Evolutionary conservation across 2,888 invertebrate species (phyloP).

Genomic region (Parnassius glacialis): DNA sequence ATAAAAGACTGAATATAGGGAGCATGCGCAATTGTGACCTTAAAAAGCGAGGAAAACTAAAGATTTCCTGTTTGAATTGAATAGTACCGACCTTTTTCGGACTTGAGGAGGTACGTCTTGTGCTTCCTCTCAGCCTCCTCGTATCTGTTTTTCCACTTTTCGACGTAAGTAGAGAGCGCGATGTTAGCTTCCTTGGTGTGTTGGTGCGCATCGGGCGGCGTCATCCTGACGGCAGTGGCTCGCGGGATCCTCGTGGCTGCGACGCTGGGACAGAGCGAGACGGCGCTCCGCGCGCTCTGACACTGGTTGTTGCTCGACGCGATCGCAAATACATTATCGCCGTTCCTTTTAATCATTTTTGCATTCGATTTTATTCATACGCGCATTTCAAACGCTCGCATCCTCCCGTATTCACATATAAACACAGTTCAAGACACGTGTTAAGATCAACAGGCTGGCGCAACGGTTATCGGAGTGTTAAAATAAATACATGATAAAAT

Average conservation of each 20-base stretch:
- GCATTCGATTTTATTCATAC: conserved; percentile 71
- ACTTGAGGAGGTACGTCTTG: conserved; percentile 84
- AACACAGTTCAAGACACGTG: conserved; percentile 60
- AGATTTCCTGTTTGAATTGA: conserved; percentile 34
- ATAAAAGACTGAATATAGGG: conserved; percentile 50
- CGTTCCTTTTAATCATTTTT: conserved; percentile 80
- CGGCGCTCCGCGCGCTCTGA: conserved; percentile 70
- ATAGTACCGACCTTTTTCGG: conserved; percentile 84
- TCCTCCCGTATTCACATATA: conserved; percentile 65
- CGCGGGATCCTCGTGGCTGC: conserved; percentile 74
- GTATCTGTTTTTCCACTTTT: conserved; percentile 85
- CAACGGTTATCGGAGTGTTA: conserved; percentile 50
- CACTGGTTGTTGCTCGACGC: conserved; percentile 77
- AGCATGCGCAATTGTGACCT: conserved; percentile 64
- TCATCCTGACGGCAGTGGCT: conserved; percentile 75
- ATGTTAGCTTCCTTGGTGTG: conserved; percentile 73
- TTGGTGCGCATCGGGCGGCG: conserved; percentile 75
- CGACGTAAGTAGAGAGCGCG: conserved; percentile 74
- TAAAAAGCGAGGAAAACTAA: conserved; percentile 45
- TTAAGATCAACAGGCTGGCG: conserved; percentile 73
- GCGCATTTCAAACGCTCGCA: conserved; percentile 66
- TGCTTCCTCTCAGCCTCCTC: conserved; percentile 86
- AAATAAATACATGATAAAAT: conserved; percentile 47
- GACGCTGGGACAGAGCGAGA: conserved; percentile 69
- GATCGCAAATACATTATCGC: conserved; percentile 80